Base-by-base conservation (phyloP, 2,888 invertebrate species). In the Drosophila melanosoma region DNA sequence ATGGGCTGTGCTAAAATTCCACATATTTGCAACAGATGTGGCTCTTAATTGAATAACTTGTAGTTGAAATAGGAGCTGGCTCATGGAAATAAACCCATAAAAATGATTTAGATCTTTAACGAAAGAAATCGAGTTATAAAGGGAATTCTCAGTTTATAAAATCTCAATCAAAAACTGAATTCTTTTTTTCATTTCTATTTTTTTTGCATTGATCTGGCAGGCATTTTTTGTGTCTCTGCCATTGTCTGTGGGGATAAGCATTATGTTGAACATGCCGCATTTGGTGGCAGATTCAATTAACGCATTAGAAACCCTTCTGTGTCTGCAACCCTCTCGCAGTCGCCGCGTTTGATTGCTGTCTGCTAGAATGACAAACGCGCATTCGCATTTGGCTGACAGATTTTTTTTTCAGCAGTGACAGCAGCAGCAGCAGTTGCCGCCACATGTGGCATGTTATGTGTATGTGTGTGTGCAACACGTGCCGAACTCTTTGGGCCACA, bases 341-440 rank as follows among this genome's bases (percentile, higher is more conserved):
- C 29, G 11, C 11, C 32, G 42, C 42, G 20, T 67, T 64, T 78
- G 81, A 78, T 81, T 76, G 81, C 81, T 77, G 77, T 78, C 78
- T 58, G 42, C 38, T 48, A 62, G 81, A 77, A 77, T 78, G 78
- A 78, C 81, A 78, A 78, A 81, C 81, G 68, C 72, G 63, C 53
- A 67, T 57, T 76, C 66, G 53, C 78, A 73, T 73, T 77, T 81
- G 78, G 62, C 67, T 83, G 83, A 74, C 86, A 83, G 84, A 76
- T 77, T 72, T 75, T 62, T 36, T 53, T 61, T 60, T 61, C 35
- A 36, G 29, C 29, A 1, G 29, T 29, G 29, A 26, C 23, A 15
- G 17, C 54, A 36, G 54, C 35, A 20, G 20, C 32, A 35, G 20
- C 54, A 26, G 36, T 38, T 12, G 38, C 56, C 26, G 56, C 56